These are phyloP conservation scores for Mustelus asterias DNA, from an alignment of 2,113 vertebrate genomes.

Conservation along the genomic window DNA sequence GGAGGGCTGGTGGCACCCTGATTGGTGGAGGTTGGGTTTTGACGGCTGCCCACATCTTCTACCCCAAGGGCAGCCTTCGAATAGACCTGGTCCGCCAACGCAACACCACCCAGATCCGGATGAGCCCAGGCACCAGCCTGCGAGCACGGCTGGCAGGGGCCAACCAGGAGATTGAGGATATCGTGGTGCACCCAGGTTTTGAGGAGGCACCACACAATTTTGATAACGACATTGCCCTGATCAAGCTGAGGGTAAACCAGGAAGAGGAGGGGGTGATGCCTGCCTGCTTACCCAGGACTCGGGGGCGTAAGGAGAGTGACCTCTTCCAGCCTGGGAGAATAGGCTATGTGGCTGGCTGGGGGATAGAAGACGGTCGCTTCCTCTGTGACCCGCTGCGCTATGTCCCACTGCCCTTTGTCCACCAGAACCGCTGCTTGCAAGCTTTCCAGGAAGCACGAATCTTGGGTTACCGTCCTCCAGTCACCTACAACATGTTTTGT, in stretches of 20 bases:
- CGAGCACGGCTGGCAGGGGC: not conserved
- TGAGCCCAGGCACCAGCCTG: not conserved
- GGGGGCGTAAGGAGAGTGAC: not conserved
- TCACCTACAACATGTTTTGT: conserved; percentile 68
- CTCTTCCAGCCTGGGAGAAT: conserved; percentile 41
- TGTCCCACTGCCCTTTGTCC: conserved; percentile 51
- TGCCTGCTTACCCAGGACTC: conserved; percentile 69
- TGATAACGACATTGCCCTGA: conserved; percentile 78
- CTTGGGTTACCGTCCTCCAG: conserved; percentile 51
- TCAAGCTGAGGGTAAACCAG: conserved; percentile 65
- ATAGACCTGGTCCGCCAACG: not conserved
- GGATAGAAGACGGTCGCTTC: conserved; percentile 45
- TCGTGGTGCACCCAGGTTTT: conserved; percentile 71
- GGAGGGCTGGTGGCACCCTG: conserved; percentile 68
- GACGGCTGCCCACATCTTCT: conserved; percentile 76
- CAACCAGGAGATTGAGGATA: conserved; percentile 45
- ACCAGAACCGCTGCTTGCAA: conserved; percentile 41
- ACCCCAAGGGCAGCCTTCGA: conserved; percentile 53
- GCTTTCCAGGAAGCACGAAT: conserved; percentile 42
- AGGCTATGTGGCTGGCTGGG: conserved; percentile 80
- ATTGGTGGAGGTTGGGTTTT: conserved; percentile 81
- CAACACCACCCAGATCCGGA: not conserved
- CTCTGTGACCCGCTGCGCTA: conserved; percentile 53
- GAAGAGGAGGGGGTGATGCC: conserved; percentile 49
- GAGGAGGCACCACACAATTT: conserved; percentile 43